These are phyloP conservation scores for Colistium nudipinnis DNA, from an alignment of 2,113 vertebrate species.

Conservation along the genomic window DNA sequence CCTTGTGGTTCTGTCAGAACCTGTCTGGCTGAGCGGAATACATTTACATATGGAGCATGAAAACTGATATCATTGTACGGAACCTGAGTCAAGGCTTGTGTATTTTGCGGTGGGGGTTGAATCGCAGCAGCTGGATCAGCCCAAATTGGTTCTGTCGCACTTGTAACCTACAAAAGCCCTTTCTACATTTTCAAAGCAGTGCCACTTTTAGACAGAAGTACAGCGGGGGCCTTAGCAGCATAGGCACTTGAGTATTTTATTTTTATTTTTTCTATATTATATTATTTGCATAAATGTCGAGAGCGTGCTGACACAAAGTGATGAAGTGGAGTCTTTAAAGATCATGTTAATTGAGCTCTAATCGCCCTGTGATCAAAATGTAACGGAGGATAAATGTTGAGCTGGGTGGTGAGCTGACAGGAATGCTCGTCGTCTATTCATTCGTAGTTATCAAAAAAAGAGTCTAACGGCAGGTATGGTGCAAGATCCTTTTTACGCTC, in stretches of 20 bases:
- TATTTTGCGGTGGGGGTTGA: constrained; percentile 18
- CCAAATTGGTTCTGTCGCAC: constrained; percentile 7
- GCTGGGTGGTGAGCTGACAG: background rate
- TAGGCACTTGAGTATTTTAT: constrained; percentile 24
- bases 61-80: constrained; percentile 25
- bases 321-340: constrained; percentile 18
- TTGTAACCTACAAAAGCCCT: constrained; percentile 47
- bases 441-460: background rate
- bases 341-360: constrained; percentile 38
- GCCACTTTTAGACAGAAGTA: constrained; percentile 32
- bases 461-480: no score
- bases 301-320: constrained; percentile 13
- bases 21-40: constrained; percentile 14
- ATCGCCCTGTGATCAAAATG: constrained; percentile 41
- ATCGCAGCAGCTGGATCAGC: constrained; percentile 37
- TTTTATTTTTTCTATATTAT: no score
- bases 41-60: constrained; percentile 42
- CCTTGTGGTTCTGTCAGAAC: constrained; percentile 38
- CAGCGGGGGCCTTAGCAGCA: constrained; percentile 16
- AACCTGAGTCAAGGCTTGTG: constrained; percentile 37
- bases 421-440: background rate
- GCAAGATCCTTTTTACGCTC: no score
- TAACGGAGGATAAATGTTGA: constrained; percentile 15
- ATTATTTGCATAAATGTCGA: constrained; percentile 1
- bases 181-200: constrained; percentile 41